Conservation (phyloP, 2,888 invertebrate genomes). For the Eilema caniola region DNA sequence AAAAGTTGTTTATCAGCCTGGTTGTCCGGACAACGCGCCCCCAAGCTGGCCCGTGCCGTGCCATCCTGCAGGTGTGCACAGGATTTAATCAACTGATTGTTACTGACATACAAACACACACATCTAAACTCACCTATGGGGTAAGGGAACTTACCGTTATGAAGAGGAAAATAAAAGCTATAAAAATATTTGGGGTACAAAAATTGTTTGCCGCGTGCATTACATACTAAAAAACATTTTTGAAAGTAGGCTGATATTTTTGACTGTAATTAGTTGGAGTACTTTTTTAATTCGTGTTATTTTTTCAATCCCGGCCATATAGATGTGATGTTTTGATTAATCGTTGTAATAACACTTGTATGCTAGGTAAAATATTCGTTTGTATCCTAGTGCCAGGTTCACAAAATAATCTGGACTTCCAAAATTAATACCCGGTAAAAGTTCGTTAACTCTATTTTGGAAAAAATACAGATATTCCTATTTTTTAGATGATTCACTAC, state of each 20-base stretch:
- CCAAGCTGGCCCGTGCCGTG: conserved; percentile 45
- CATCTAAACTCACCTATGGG: conserved; percentile 43
- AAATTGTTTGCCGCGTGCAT: conserved; percentile 31
- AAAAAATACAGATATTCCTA: too few relatives aligned
- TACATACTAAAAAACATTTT: neutral
- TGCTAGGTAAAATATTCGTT: neutral
- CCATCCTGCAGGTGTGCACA: conserved; percentile 77
- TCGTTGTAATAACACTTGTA: neutral
- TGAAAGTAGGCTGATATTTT: conserved; percentile 9
- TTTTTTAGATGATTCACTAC: neutral
- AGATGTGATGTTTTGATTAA: neutral
- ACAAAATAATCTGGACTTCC: neutral
- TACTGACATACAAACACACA: conserved; percentile 57
- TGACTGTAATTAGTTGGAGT: conserved; percentile 2
- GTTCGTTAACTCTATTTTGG: too few relatives aligned
- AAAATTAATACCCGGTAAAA: too few relatives aligned
- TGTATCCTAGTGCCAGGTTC: neutral
- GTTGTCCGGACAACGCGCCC: conserved; percentile 71
- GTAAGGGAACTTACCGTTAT: conserved; percentile 47
- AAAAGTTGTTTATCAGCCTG: conserved; percentile 73
- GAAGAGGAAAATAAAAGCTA: conserved; percentile 34
- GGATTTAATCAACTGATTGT: conserved; percentile 85
- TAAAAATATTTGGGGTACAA: conserved; percentile 38
- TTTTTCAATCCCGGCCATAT: neutral
- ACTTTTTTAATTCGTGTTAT: neutral